Percentiles rank a stretch among this genome's conserved stretches.
These are phyloP conservation scores for Patiria pectinifera DNA, from an alignment of 53 echinoderm and acorn worm genomes.

Conservation along the genomic window DNA sequence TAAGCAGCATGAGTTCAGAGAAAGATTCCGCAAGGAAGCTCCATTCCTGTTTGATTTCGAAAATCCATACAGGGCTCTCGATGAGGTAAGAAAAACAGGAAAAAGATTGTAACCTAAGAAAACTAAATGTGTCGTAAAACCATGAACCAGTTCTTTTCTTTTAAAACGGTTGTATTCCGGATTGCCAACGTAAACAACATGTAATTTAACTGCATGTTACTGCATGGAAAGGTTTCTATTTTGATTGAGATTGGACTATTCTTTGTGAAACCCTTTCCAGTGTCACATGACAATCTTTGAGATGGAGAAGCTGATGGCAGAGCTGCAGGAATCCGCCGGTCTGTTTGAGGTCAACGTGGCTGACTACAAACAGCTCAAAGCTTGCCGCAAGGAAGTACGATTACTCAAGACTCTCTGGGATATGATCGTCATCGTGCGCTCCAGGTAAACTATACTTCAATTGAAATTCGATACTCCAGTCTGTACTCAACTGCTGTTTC, in stretches of 20 bases:
- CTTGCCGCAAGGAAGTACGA: constrained; percentile 87
- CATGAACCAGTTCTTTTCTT: too few species aligned
- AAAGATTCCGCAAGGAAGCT: constrained; percentile 93
- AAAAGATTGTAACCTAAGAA: too few species aligned
- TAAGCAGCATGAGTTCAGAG: constrained; percentile 95
- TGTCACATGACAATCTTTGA: constrained; percentile 83
- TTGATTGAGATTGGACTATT: not conserved
- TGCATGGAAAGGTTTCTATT: too few species aligned
- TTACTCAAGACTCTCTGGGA: constrained; percentile 95
- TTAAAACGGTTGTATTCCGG: too few species aligned
- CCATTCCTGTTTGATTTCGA: constrained; percentile 87
- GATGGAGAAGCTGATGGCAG: constrained; percentile 88
- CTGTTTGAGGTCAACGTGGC: constrained; percentile 97
- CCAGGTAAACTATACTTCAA: constrained; percentile 31
- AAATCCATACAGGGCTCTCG: constrained; percentile 81
- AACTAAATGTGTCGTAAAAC: too few species aligned
- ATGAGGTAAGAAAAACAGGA: constrained; percentile 66
- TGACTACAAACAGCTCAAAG: constrained; percentile 98
- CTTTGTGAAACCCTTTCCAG: constrained; percentile 28
- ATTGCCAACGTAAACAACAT: too few species aligned
- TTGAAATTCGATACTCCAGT: too few species aligned
- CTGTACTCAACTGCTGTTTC: not conserved
- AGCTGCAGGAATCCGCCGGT: constrained; percentile 87
- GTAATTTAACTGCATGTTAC: too few species aligned
- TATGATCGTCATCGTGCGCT: constrained; percentile 85